A percentile compares a stretch with the other conserved stretches of the same genome.
Conservation (phyloP, 2,113 vertebrate species). For the Proteles cristata region DNA sequence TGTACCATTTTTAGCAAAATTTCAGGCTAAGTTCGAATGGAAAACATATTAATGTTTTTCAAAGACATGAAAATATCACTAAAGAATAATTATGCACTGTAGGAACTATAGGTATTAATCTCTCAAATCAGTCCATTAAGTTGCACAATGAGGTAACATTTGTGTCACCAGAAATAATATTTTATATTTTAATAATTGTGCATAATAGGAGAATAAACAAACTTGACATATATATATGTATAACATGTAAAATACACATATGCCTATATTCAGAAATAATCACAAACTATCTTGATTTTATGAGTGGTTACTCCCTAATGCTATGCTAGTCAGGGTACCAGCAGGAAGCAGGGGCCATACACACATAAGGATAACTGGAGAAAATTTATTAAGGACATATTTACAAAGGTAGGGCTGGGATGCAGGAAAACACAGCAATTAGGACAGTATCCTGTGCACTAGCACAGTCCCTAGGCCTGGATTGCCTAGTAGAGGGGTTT, state of each 20-base stretch:
- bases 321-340: neutral
- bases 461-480: neutral
- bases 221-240: neutral
- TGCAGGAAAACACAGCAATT: neutral
- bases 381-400: neutral
- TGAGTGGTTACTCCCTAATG: neutral
- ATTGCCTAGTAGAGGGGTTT: neutral
- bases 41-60: neutral
- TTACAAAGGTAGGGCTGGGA: neutral
- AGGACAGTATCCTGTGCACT: too few relatives aligned
- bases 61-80: neutral
- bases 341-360: neutral
- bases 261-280: neutral
- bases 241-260: neutral
- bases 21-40: neutral
- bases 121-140: neutral
- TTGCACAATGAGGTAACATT: neutral
- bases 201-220: neutral
- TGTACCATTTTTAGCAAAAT: constrained; percentile 19
- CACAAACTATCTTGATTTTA: neutral
- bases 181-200: neutral
- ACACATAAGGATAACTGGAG: neutral
- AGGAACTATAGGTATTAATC: neutral
- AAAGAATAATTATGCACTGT: neutral
- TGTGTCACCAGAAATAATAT: neutral